Evolutionary conservation across 1,140 invertebrate species (phyloP), one percentile per base, ranked within the genome.

Genomic region (Tetramorium parvispinum): DNA sequence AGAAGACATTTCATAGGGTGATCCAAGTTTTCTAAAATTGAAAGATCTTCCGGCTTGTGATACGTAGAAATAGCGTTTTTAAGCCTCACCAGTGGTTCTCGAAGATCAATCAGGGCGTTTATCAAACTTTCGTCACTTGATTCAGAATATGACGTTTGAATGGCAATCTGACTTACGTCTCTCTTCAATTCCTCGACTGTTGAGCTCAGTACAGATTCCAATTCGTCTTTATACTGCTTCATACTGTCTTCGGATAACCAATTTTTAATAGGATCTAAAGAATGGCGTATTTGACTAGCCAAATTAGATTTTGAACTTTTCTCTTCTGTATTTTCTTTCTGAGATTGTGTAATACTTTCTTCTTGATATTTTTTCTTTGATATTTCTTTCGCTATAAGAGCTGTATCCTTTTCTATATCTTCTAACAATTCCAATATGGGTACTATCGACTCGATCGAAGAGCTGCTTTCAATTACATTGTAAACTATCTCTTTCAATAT

Each of bases 361-460:
- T 65, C 70, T 21, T 86, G 55, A 40, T 7, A 55, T 27, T 88
- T 76, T 85, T 89, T 91, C 76, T 92, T 92, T 3, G 88, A 76
- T 0, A 87, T 71, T 78, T 93, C 88, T 76, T 91, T 92, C 0
- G 88, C 73, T 13, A 92, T 85, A 27, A 93, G 43, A 11, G 81
- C 53, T 0, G 91, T 85, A 57, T 93, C 91, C 59, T 91, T 93
- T 68, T 93, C 90, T 59, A 95, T 91, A 43, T 93, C 93, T 71
- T 94, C 92, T 24, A 95, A 71, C n/a, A 93, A 76, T 18, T 92
- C 86, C 10, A 94, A 10, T 27, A 94, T 57, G 0, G 91, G 83
- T 57, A 71, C 27, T 10, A 93, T 66, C 7, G 13, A 21, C 8
- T 91, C 88, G 2, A 66, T 49, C 8, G 79, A 85, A 7, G 77